Base-by-base conservation (phyloP, 2,113 vertebrate species). In the Oceanodroma tethys region DNA sequence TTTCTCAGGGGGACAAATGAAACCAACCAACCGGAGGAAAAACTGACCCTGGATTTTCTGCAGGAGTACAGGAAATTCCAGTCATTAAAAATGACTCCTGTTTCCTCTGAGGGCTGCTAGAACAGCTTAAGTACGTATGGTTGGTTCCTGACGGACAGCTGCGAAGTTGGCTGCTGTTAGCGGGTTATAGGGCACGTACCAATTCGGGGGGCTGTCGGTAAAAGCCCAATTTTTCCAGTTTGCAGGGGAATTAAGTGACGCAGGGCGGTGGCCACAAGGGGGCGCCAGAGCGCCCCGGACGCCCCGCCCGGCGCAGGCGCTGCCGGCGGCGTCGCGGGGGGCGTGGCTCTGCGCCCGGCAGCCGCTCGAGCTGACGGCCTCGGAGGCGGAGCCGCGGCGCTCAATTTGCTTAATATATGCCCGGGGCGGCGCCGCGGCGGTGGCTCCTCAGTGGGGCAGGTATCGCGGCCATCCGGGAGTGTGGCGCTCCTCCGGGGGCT, bases 401-500 rank as follows among this genome's bases (percentile, higher is more conserved):
- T 0, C 0, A 0, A 86, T 97, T 94, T 97, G 94, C 93, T 63
- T 97, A 86, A 45, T 6, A 0, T 0, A 2, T 50, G 62, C 67
- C 13, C 8, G 7, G 32, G 6, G 7, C 20, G 16, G 7, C 2
- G 16, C 5, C 0, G 34, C 7, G 7, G 16, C n/a, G 2, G 9
- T 0, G 6, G 2, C 1, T 4, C 6, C 9, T 6, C 9, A 0
- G 6, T 0, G 9, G 8, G 9, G 1, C 2, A 0, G 4, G 0
- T 6, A 5, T 7, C 2, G 18, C 12, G 19, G 11, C 2, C 3
- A 0, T 2, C 1, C 14, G 38, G 22, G 20, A 36, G 5, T 25
- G 2, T 2, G 13, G 11, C 1, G 13, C 29, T 16, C 2, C 22
- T 2, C 3, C 0, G 18, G 5, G 9, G 6, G 5, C 6, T 2